phyloP scores from a whole-genome alignment of 2,888 invertebrate species.

The Alcis repandata region DNA sequence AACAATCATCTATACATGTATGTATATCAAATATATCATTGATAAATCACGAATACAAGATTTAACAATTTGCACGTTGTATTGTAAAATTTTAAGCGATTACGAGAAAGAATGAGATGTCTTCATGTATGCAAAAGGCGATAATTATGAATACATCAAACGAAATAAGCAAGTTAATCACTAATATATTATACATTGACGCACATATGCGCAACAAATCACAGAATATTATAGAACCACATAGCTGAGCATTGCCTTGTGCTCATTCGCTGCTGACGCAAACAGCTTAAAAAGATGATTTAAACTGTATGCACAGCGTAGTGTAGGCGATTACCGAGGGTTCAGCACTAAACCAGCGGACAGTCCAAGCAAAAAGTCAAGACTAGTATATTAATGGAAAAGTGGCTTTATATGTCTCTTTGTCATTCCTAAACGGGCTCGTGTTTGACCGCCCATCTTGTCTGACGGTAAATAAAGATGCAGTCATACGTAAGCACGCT shows the following conservation, averaged over 20 bases:
- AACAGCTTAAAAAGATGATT: slow-evolving; percentile 51
- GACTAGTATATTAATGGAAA: not conserved
- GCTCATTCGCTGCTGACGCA: slow-evolving; percentile 56
- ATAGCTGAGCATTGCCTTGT: slow-evolving; percentile 51
- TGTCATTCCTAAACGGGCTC: too few relatives aligned
- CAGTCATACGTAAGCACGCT: too few relatives aligned
- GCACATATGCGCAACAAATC: slow-evolving; percentile 45
- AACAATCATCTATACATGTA: too few relatives aligned
- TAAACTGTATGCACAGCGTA: slow-evolving; percentile 52
- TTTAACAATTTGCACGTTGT: too few relatives aligned
- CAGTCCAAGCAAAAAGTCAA: slow-evolving; percentile 34
- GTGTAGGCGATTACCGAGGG: too few relatives aligned
- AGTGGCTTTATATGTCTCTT: too few relatives aligned
- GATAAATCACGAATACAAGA: too few relatives aligned
- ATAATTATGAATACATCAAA: not conserved
- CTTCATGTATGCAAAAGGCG: not conserved
- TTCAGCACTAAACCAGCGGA: slow-evolving; percentile 33
- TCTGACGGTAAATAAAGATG: too few relatives aligned
- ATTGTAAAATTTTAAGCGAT: too few relatives aligned
- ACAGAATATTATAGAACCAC: not conserved
- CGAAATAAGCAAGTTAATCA: not conserved
- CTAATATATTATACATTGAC: not conserved
- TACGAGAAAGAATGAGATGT: too few relatives aligned
- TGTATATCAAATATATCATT: too few relatives aligned
- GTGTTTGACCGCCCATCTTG: too few relatives aligned